Percentiles rank a stretch among this genome's conserved stretches.
These are phyloP conservation scores for Philaenus spumarius DNA, from an alignment of 1,140 invertebrate genomes.

Conservation along the genomic window DNA sequence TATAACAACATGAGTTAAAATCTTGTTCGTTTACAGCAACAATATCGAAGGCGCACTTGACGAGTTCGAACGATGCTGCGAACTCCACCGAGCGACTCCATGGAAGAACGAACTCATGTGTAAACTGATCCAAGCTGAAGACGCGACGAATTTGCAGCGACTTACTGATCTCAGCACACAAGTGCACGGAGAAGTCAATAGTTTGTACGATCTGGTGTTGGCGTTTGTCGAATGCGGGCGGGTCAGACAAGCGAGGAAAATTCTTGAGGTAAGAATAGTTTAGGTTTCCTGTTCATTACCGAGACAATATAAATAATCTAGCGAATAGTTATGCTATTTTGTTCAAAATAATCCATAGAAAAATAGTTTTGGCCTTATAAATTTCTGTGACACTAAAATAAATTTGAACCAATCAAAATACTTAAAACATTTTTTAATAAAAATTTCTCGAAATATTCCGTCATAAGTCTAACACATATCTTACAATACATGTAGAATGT, in stretches of 20 bases:
- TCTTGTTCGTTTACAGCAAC: constrained; percentile 38
- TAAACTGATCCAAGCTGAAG: constrained; percentile 64
- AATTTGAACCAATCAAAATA: too few species aligned
- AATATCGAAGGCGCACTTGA: constrained; percentile 57
- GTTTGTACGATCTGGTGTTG: constrained; percentile 71
- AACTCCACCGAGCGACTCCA: constrained; percentile 55
- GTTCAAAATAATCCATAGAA: too few species aligned
- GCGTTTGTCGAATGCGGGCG: constrained; percentile 71
- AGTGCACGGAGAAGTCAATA: constrained; percentile 73
- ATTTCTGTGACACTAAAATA: too few species aligned
- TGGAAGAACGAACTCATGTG: constrained; percentile 63
- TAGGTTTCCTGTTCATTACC: too few species aligned
- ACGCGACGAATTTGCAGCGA: constrained; percentile 66
- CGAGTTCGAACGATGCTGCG: constrained; percentile 58
- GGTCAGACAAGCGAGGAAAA: constrained; percentile 67
- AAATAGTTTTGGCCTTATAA: too few species aligned
- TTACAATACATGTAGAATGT: too few species aligned
- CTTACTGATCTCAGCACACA: constrained; percentile 68
- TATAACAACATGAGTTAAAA: too few species aligned
- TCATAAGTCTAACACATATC: too few species aligned
- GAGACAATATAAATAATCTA: too few species aligned
- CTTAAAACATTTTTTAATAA: too few species aligned
- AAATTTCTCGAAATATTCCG: too few species aligned
- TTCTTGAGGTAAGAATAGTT: constrained; percentile 52
- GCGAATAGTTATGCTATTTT: too few species aligned